phyloP scores from a whole-genome alignment of 2,797 vertebrate species.

The Lutjanus campechanus region DNA sequence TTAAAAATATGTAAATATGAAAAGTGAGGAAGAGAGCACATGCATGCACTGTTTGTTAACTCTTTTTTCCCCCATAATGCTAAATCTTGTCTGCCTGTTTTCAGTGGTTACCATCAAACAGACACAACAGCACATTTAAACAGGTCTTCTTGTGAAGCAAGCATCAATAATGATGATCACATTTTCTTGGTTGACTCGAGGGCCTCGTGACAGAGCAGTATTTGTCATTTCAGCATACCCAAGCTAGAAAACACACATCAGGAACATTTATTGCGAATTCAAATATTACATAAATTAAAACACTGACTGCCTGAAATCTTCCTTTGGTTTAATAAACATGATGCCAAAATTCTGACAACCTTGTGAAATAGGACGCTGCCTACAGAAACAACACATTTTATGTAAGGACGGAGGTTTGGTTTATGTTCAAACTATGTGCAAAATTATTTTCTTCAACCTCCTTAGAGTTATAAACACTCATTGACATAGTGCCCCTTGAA shows the following conservation, averaged over 20 bases:
- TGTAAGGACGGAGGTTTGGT: background rate
- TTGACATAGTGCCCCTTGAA: background rate
- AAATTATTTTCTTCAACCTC: too few relatives aligned
- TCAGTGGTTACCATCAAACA: background rate
- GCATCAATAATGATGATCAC: background rate
- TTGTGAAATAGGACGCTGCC: slow-evolving; percentile 1
- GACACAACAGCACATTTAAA: background rate
- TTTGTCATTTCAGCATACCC: background rate
- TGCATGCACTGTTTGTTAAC: too few relatives aligned
- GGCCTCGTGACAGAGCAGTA: background rate
- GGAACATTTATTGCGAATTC: background rate
- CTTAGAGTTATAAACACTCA: too few relatives aligned
- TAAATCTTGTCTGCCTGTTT: background rate
- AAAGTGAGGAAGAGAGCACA: too few relatives aligned
- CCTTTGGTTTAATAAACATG: background rate
- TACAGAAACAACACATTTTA: background rate
- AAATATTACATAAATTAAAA: background rate
- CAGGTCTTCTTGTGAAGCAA: background rate
- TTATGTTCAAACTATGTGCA: too few relatives aligned
- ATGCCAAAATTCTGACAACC: background rate
- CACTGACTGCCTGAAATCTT: background rate
- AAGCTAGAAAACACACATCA: background rate
- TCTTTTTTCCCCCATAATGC: background rate
- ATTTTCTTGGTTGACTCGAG: too few relatives aligned
- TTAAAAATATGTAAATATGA: too few relatives aligned